Conservation (phyloP, 2,113 vertebrate species). For the Rana temporaria region DNA sequence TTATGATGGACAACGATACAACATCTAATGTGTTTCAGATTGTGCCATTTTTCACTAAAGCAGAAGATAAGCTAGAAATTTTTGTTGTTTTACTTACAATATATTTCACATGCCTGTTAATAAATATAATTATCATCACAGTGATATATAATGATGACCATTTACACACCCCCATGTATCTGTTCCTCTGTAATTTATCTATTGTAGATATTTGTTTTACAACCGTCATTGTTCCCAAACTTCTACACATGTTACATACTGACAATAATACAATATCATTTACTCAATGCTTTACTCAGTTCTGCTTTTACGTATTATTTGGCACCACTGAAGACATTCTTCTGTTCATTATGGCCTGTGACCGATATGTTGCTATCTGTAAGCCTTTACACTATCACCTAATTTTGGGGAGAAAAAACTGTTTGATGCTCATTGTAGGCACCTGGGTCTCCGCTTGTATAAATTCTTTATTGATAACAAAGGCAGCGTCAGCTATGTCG, state of each 20-base stretch:
- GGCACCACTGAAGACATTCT: conserved; percentile 63
- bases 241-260: conserved; percentile 58
- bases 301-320: conserved; percentile 64
- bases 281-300: conserved; percentile 58
- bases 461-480: conserved; percentile 60
- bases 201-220: conserved; percentile 18
- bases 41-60: neutral
- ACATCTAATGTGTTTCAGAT: neutral
- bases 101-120: neutral
- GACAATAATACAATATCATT: neutral
- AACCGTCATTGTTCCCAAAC: conserved; percentile 60
- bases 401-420: conserved; percentile 57
- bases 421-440: neutral
- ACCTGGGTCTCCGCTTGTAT: conserved; percentile 59
- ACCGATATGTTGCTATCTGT: conserved; percentile 62
- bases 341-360: conserved; percentile 64
- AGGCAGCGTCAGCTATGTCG: conserved; percentile 34
- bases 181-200: neutral
- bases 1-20: neutral
- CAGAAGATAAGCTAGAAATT: neutral
- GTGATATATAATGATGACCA: neutral
- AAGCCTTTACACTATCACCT: conserved; percentile 61
- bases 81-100: neutral
- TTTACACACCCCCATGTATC: neutral
- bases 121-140: neutral